Percentiles rank a stretch among this genome's conserved stretches.
Conservation (phyloP, 2,113 vertebrate species). For the Asarcornis scutulata region DNA sequence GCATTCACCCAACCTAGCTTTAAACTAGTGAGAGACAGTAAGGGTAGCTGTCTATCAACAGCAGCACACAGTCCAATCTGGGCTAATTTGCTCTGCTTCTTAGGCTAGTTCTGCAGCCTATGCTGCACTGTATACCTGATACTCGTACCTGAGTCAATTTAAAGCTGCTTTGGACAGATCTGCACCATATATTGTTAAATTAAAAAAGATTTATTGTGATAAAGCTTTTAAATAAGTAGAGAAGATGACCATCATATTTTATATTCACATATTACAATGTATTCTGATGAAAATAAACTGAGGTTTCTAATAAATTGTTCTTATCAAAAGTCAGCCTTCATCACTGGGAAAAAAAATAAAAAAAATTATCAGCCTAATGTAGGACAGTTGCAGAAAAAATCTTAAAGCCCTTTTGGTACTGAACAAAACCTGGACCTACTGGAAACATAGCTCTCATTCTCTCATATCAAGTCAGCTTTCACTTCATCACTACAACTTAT, state of each 20-base stretch:
- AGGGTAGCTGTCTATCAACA: neutral
- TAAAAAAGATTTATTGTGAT: neutral
- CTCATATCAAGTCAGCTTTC: conserved; percentile 53
- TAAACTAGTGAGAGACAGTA: neutral
- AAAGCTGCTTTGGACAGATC: neutral
- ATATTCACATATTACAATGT: neutral
- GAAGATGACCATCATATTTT: neutral
- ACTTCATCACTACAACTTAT: conserved; percentile 10
- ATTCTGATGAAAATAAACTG: neutral
- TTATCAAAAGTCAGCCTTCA: neutral
- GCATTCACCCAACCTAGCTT: neutral
- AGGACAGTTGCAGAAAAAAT: neutral
- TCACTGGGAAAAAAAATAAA: neutral
- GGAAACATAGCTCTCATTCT: conserved; percentile 23
- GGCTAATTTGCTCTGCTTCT: neutral
- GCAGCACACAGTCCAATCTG: neutral
- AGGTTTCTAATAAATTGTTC: neutral
- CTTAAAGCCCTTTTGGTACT: neutral
- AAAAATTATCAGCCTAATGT: neutral
- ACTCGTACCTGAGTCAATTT: neutral
- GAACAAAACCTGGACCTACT: neutral
- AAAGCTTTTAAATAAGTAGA: neutral
- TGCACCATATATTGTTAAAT: neutral
- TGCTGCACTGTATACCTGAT: neutral
- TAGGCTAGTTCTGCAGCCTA: neutral